Evolutionary conservation across 30 jellyfish, hydroid and myxozoan species (phyloP).

Genomic region (Aurelia coerulea): DNA sequence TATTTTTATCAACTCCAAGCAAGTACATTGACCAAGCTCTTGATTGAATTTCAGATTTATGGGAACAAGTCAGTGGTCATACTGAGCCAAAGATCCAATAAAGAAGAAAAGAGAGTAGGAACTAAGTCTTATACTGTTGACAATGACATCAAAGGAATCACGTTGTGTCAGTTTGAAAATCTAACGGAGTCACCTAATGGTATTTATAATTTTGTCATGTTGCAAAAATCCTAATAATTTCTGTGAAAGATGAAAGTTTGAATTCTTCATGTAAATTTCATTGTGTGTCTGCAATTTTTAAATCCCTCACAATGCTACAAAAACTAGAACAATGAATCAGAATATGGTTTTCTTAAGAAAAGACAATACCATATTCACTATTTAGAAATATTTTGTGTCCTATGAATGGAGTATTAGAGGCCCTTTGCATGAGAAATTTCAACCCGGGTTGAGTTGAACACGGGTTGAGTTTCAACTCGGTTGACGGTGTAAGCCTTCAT

Average conservation of each 20-base stretch:
- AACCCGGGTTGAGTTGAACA: too few species aligned
- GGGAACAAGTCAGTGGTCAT: conserved; percentile 50
- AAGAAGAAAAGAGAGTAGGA: conserved; percentile 13
- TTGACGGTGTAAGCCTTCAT: too few species aligned
- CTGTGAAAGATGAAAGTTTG: not conserved
- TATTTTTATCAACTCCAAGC: too few species aligned
- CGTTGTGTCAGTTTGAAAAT: conserved; percentile 37
- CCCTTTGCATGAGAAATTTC: too few species aligned
- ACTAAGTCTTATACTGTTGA: conserved; percentile 73
- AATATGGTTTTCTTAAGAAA: not conserved
- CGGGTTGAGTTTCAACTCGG: too few species aligned
- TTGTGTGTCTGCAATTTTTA: too few species aligned
- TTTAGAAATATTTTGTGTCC: too few species aligned
- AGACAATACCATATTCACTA: too few species aligned
- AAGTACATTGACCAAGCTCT: too few species aligned
- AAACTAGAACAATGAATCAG: too few species aligned
- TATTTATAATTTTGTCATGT: not conserved
- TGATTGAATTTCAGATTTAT: conserved; percentile 14
- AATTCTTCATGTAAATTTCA: not conserved
- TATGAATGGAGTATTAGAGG: too few species aligned
- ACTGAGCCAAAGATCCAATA: conserved; percentile 23
- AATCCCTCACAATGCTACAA: too few species aligned
- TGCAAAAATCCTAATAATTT: not conserved
- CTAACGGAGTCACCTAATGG: conserved; percentile 2
- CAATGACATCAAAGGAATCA: conserved; percentile 41